Percentiles rank a stretch among this genome's conserved stretches.
Conservation (phyloP, 1,140 invertebrate species). For the Zaprionus ornatus region DNA sequence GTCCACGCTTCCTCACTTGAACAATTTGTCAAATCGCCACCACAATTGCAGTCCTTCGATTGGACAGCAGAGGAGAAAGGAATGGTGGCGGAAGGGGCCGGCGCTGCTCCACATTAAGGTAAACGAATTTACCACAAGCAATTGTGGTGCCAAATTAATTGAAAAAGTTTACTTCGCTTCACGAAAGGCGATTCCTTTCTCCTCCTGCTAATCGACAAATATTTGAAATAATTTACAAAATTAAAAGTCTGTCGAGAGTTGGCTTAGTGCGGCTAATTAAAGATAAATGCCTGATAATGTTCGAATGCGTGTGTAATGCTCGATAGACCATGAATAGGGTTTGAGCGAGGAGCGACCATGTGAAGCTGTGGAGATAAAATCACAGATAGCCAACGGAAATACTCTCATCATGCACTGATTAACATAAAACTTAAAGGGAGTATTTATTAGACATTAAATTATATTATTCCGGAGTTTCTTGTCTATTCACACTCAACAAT, state of each 20-base stretch:
- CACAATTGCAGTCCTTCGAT: constrained; percentile 73
- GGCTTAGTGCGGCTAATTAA: constrained; percentile 54
- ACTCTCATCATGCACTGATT: neutral
- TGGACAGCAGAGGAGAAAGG: constrained; percentile 8
- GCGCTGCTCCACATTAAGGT: constrained; percentile 39
- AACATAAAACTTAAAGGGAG: neutral
- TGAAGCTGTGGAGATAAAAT: neutral
- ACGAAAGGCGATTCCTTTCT: neutral
- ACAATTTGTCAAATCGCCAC: constrained; percentile 81
- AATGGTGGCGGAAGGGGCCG: neutral
- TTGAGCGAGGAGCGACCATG: neutral
- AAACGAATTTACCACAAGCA: constrained; percentile 45
- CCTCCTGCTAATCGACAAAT: constrained; percentile 66
- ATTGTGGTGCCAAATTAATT: constrained; percentile 65
- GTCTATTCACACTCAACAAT: too few species aligned
- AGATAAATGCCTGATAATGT: constrained; percentile 20
- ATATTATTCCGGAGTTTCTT: too few species aligned
- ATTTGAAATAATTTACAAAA: constrained; percentile 75
- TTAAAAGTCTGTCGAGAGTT: constrained; percentile 40
- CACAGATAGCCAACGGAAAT: neutral
- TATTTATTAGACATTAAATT: neutral
- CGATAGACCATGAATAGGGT: neutral
- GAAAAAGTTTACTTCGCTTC: constrained; percentile 71
- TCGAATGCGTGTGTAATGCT: neutral
- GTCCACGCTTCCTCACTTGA: constrained; percentile 56